phyloP scores from a whole-genome alignment of 2,888 invertebrate species.

The Leptopterna dolabrata region DNA sequence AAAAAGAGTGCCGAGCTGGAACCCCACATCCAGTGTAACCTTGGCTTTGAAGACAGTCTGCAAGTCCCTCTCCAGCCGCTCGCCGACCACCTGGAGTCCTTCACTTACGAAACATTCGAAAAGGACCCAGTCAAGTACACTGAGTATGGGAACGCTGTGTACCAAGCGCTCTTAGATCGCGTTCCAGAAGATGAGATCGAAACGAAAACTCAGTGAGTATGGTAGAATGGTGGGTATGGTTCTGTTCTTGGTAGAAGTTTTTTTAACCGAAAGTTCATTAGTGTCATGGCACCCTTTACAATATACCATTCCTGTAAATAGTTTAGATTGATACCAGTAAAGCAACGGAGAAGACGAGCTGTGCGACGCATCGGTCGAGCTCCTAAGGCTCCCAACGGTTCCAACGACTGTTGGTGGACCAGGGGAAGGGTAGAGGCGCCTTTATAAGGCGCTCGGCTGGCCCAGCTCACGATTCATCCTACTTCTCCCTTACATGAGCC shows the following conservation, averaged over 20 bases:
- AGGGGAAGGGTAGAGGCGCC: too few species aligned
- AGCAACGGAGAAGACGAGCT: too few species aligned
- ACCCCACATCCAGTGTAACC: neutral
- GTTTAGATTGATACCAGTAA: too few species aligned
- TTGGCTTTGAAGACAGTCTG: slow-evolving; percentile 91
- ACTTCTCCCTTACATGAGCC: too few species aligned
- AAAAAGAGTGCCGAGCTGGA: neutral
- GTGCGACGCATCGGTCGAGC: too few species aligned
- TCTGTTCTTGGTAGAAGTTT: neutral
- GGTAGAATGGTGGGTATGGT: neutral
- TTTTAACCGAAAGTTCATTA: neutral
- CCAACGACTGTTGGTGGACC: too few species aligned
- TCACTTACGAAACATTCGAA: slow-evolving; percentile 98
- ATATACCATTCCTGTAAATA: too few species aligned
- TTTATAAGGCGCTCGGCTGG: too few species aligned
- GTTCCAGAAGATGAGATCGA: slow-evolving; percentile 68
- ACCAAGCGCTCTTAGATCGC: slow-evolving; percentile 77
- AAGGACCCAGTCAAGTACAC: slow-evolving; percentile 96
- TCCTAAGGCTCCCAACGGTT: too few species aligned
- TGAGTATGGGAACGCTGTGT: slow-evolving; percentile 86
- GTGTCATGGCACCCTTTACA: neutral
- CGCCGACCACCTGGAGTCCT: slow-evolving; percentile 93
- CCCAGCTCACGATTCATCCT: too few species aligned
- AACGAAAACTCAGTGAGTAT: slow-evolving; percentile 71
- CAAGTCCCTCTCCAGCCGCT: slow-evolving; percentile 94